A percentile compares a stretch with the other conserved stretches of the same genome.
Conservation (phyloP, 2,888 invertebrate species). For the Agrochola lota region DNA sequence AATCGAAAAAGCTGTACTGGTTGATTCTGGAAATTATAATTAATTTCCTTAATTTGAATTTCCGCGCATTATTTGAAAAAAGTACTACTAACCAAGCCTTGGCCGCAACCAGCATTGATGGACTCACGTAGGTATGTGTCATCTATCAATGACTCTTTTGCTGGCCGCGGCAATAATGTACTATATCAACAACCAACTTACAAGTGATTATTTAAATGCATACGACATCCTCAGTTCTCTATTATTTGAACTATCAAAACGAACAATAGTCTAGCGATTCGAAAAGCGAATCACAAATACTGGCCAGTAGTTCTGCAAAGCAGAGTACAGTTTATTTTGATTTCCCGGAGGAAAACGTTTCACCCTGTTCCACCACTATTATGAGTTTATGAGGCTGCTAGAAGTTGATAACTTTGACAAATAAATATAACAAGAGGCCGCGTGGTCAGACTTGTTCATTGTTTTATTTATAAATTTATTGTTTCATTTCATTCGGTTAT, state of each 20-base stretch:
- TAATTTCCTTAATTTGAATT: too few relatives aligned
- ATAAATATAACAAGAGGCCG: neutral
- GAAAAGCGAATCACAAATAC: constrained; percentile 36
- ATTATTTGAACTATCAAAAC: constrained; percentile 8
- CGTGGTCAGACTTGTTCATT: neutral
- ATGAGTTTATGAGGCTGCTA: neutral
- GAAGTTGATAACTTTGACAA: neutral
- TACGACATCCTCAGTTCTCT: neutral
- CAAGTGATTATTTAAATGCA: neutral
- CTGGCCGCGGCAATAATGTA: too few relatives aligned
- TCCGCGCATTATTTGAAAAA: too few relatives aligned
- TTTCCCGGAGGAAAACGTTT: constrained; percentile 37
- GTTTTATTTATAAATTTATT: neutral
- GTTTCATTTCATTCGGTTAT: neutral
- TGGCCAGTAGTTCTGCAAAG: constrained; percentile 18
- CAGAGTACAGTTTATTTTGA: constrained; percentile 38
- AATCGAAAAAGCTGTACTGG: too few relatives aligned
- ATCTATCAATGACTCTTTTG: too few relatives aligned
- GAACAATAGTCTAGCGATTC: neutral
- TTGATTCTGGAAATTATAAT: too few relatives aligned
- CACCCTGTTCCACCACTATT: constrained; percentile 8
- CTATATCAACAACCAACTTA: neutral
- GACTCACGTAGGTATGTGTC: too few relatives aligned
- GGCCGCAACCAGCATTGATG: too few relatives aligned
- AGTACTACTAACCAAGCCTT: neutral